phyloP scores from a whole-genome alignment of 2,113 vertebrate genomes.

The Platichthys flesus region DNA sequence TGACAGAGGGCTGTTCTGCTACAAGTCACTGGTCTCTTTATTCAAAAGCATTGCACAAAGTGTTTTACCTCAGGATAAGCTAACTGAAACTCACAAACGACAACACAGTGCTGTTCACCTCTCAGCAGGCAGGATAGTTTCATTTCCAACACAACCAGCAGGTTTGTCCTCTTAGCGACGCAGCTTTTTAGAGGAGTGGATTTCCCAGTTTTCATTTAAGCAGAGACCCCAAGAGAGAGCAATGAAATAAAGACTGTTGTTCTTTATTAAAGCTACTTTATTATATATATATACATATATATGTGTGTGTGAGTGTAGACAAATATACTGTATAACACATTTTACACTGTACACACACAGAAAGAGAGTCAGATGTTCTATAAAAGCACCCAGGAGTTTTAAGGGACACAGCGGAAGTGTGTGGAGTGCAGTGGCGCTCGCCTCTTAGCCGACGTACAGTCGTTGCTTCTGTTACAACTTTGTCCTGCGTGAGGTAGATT shows the following conservation, averaged over 20 bases:
- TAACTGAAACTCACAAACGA: constrained; percentile 53
- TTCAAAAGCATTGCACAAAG: constrained; percentile 68
- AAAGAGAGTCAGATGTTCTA: constrained; percentile 34
- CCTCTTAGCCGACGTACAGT: constrained; percentile 36
- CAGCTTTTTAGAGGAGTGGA: constrained; percentile 33
- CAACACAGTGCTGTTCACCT: constrained; percentile 43
- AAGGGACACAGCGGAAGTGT: constrained; percentile 40
- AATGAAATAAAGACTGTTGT: constrained; percentile 50
- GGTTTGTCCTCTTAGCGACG: constrained; percentile 47
- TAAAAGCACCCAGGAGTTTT: constrained; percentile 48
- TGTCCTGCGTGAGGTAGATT: constrained; percentile 57
- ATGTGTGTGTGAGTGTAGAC: constrained; percentile 27
- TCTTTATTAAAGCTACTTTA: constrained; percentile 60
- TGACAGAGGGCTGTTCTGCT: constrained; percentile 38
- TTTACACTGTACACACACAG: constrained; percentile 52
- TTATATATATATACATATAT: constrained; percentile 17
- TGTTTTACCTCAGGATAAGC: constrained; percentile 78
- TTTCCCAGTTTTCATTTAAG: constrained; percentile 39
- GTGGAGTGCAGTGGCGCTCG: constrained; percentile 37
- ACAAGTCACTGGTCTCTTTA: constrained; percentile 29
- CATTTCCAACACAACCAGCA: constrained; percentile 66
- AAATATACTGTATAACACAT: constrained; percentile 64
- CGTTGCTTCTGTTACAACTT: constrained; percentile 48
- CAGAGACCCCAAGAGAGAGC: constrained; percentile 39
- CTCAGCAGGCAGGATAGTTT: constrained; percentile 56